Evolutionary conservation across 2,113 vertebrate species (phyloP).

Genomic region (Oncorhynchus gorbuscha): DNA sequence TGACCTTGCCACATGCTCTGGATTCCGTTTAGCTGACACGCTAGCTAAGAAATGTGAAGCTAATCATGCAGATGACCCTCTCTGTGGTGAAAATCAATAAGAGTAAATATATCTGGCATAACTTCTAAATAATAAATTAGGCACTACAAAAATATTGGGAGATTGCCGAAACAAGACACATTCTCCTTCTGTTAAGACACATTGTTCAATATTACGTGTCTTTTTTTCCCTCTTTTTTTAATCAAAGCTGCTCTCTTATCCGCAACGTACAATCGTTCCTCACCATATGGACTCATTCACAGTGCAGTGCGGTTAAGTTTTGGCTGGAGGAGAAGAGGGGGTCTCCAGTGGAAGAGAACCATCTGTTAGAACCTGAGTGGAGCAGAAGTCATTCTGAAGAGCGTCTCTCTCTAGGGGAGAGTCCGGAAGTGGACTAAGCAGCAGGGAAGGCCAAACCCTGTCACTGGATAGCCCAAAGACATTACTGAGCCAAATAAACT

Average conservation of each 20-base stretch:
- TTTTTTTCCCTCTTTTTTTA: conserved; percentile 43
- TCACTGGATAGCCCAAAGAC: conserved; percentile 24
- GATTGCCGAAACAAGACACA: not conserved
- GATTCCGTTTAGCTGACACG: too few species aligned
- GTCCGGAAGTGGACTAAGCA: conserved; percentile 24
- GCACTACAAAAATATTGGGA: too few species aligned
- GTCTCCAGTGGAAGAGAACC: conserved; percentile 30
- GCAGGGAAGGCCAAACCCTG: conserved; percentile 7
- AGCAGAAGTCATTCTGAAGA: conserved; percentile 19
- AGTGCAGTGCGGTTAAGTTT: not conserved
- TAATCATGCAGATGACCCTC: too few species aligned
- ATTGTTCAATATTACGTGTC: conserved; percentile 18
- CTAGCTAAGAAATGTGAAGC: too few species aligned
- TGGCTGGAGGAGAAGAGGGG: conserved; percentile 5
- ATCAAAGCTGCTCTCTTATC: conserved; percentile 45
- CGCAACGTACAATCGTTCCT: conserved; percentile 53
- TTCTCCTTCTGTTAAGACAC: conserved; percentile 46
- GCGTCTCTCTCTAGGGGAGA: conserved; percentile 4
- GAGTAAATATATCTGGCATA: too few species aligned
- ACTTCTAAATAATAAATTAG: too few species aligned
- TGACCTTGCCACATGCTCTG: too few species aligned
- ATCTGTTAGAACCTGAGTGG: conserved; percentile 39
- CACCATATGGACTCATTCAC: conserved; percentile 54
- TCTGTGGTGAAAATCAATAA: too few species aligned
- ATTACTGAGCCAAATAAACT: conserved; percentile 7